phyloP scores from a whole-genome alignment of 2,113 vertebrate species.

The Odobenus rosmarus region DNA sequence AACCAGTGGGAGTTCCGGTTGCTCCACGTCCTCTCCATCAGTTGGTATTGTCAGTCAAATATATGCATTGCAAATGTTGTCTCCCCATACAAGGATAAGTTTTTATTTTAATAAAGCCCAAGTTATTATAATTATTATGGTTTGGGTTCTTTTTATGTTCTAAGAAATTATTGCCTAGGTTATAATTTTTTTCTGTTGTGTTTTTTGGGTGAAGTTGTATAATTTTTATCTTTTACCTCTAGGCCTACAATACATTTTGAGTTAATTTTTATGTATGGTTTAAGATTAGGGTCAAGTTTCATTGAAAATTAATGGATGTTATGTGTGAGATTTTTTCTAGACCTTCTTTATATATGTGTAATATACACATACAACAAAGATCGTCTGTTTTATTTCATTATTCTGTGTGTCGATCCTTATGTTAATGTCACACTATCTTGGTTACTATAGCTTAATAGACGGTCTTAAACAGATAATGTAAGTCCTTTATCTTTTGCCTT shows the following conservation, averaged over 20 bases:
- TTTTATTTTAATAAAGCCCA: neutral
- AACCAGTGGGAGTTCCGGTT: neutral
- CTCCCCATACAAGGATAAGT: neutral
- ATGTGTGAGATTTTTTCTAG: neutral
- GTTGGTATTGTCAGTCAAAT: neutral
- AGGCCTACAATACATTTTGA: neutral
- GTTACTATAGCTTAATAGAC: neutral
- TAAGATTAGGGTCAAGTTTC: neutral
- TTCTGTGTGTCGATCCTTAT: neutral
- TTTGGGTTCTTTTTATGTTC: neutral
- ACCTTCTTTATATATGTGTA: neutral
- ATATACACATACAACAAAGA: too few species aligned
- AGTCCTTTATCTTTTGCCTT: neutral
- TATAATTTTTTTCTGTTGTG: neutral
- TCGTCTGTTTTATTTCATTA: neutral
- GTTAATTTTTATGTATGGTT: neutral
- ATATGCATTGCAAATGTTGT: neutral
- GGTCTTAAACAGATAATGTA: neutral
- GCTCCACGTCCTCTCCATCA: fast-evolving
- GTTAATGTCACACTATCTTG: neutral
- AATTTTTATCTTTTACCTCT: neutral
- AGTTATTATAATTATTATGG: neutral
- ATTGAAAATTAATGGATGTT: neutral
- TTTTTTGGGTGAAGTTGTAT: neutral
- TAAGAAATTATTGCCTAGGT: neutral